phyloP scores from a whole-genome alignment of 2,113 vertebrate species.

The Sphaerodactylus townsendi region DNA sequence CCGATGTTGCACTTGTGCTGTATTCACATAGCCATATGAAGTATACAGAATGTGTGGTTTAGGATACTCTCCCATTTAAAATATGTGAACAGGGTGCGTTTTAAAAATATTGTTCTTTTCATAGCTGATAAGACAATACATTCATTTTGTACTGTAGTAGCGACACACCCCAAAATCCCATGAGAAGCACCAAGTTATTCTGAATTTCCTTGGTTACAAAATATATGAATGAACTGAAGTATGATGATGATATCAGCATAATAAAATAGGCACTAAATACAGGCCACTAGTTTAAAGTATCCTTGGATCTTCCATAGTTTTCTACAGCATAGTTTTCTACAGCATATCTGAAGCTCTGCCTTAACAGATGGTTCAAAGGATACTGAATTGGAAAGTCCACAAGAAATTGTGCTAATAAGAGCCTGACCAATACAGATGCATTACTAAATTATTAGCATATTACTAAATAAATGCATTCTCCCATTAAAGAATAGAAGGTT shows the following conservation, averaged over 20 bases:
- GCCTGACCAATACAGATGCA: constrained; percentile 14
- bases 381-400: background rate
- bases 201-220: too few relatives aligned
- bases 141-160: background rate
- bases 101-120: too few relatives aligned
- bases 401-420: constrained; percentile 16
- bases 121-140: background rate
- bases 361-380: constrained; percentile 35
- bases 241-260: constrained; percentile 3
- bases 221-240: background rate
- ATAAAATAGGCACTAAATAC: background rate
- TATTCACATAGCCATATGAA: background rate
- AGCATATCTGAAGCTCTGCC: constrained; percentile 30
- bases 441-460: constrained; percentile 14
- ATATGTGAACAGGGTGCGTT: too few relatives aligned
- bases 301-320: constrained; percentile 18
- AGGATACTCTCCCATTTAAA: background rate
- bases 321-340: constrained; percentile 28
- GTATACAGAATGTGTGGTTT: background rate
- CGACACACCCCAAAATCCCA: background rate
- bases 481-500: constrained; percentile 8
- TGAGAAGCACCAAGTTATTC: background rate
- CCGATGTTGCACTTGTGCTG: too few relatives aligned
- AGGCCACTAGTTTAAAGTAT: constrained; percentile 9
- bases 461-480: constrained; percentile 4